These are phyloP conservation scores for Porites divaricata DNA, from an alignment of 92 coral and sea anemone genomes.

Conservation along the genomic window DNA sequence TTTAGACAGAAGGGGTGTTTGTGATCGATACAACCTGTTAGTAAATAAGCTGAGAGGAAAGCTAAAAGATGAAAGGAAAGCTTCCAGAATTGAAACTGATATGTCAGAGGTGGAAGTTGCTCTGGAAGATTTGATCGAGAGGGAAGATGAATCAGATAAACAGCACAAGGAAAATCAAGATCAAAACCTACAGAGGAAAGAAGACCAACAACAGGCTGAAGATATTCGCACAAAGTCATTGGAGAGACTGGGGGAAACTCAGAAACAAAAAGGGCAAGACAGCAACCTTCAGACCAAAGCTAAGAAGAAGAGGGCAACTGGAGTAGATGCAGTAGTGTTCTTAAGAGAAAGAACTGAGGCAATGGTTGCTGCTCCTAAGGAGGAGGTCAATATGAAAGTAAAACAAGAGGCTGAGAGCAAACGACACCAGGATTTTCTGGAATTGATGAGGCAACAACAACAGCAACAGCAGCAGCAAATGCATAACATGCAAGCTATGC, in stretches of 20 bases:
- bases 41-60: too few relatives aligned
- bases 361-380: conserved; percentile 32
- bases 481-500: too few relatives aligned
- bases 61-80: too few relatives aligned
- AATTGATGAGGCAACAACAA: conserved; percentile 6
- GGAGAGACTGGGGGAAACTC: conserved; percentile 43
- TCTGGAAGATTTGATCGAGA: conserved; percentile 25
- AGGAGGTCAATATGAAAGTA: conserved; percentile 12
- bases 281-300: too few relatives aligned
- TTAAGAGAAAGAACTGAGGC: conserved; percentile 44
- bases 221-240: conserved; percentile 27
- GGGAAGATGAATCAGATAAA: conserved; percentile 49
- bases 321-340: conserved; percentile 23
- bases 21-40: too few relatives aligned
- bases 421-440: background rate
- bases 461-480: conserved; percentile 14
- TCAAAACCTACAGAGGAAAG: conserved; percentile 15
- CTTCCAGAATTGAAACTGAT: too few relatives aligned
- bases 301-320: conserved; percentile 32
- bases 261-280: conserved; percentile 5
- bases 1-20: too few relatives aligned
- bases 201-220: conserved; percentile 27
- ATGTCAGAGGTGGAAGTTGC: background rate
- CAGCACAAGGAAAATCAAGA: conserved; percentile 12
- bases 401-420: background rate